Evolutionary conservation across 2,888 invertebrate genomes (phyloP).

Genomic region (Scrobipalpa atriplicella): DNA sequence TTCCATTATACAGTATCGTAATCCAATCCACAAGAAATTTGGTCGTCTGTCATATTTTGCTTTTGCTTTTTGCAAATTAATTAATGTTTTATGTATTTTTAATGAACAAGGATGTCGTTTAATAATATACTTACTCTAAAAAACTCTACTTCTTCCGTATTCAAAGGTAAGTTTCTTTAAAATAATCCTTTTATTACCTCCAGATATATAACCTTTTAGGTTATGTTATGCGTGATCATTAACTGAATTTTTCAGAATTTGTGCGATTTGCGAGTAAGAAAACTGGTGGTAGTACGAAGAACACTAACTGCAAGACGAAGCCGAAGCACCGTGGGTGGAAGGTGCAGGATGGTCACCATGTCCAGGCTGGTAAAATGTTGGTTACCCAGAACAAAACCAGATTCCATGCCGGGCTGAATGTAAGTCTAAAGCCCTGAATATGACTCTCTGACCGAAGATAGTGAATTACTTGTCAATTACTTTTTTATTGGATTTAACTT

Average conservation of each 20-base stretch:
- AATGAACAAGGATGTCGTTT: constrained; percentile 43
- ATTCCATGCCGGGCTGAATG: constrained; percentile 92
- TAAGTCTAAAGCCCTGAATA: too few relatives aligned
- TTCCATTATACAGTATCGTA: too few relatives aligned
- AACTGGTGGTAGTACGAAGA: constrained; percentile 87
- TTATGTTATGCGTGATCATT: constrained; percentile 25
- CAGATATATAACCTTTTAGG: constrained; percentile 2
- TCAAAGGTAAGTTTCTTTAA: constrained; percentile 45
- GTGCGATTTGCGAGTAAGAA: constrained; percentile 88
- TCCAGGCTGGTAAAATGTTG: constrained; percentile 86
- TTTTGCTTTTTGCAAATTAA: too few relatives aligned
- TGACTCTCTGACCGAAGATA: too few relatives aligned
- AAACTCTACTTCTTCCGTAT: constrained; percentile 39
- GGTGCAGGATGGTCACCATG: constrained; percentile 87
- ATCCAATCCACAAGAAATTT: too few relatives aligned
- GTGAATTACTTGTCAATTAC: too few relatives aligned
- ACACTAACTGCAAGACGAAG: constrained; percentile 84
- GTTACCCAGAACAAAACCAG: constrained; percentile 86
- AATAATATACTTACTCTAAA: constrained; percentile 41
- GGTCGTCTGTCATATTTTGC: too few relatives aligned
- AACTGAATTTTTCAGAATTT: constrained; percentile 54
- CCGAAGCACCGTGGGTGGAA: constrained; percentile 92
- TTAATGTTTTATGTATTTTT: neutral
- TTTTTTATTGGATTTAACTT: too few relatives aligned
- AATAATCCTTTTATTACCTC: constrained; percentile 25